phyloP scores from a whole-genome alignment of 2,888 invertebrate genomes.

The Glaucopsyche alexis region DNA sequence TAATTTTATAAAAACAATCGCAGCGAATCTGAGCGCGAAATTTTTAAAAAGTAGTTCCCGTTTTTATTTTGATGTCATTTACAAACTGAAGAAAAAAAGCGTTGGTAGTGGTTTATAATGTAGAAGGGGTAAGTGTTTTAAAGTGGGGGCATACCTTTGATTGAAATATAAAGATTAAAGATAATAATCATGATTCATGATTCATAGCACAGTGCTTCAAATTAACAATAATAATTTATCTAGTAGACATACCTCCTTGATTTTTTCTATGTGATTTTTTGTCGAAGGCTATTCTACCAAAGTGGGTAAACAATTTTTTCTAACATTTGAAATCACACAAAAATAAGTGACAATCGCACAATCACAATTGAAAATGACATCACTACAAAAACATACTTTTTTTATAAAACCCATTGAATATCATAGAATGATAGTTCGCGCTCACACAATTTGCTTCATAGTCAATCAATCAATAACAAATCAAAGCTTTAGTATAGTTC shows the following conservation, averaged over 20 bases:
- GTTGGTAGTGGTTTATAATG: too few species aligned
- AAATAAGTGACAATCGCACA: background rate
- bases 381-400: constrained; percentile 7
- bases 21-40: constrained; percentile 26
- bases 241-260: too few species aligned
- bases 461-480: constrained; percentile 71
- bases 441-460: constrained; percentile 58
- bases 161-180: too few species aligned
- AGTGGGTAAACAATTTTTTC: background rate
- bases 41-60: background rate
- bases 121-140: too few species aligned
- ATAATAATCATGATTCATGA: background rate
- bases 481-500: constrained; percentile 70
- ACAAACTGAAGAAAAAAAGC: background rate
- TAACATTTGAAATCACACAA: background rate
- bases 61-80: constrained; percentile 7
- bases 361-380: constrained; percentile 10
- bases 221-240: background rate
- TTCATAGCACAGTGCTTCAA: background rate
- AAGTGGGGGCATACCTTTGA: too few species aligned
- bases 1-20: constrained; percentile 29
- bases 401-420: background rate
- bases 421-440: constrained; percentile 48
- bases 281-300: background rate
- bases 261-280: background rate